Percentiles rank a stretch among this genome's conserved stretches.
These are phyloP conservation scores for Tethya wilhelma DNA, from an alignment of 37 sponge, comb jelly and placozoan species.

Conservation along the genomic window DNA sequence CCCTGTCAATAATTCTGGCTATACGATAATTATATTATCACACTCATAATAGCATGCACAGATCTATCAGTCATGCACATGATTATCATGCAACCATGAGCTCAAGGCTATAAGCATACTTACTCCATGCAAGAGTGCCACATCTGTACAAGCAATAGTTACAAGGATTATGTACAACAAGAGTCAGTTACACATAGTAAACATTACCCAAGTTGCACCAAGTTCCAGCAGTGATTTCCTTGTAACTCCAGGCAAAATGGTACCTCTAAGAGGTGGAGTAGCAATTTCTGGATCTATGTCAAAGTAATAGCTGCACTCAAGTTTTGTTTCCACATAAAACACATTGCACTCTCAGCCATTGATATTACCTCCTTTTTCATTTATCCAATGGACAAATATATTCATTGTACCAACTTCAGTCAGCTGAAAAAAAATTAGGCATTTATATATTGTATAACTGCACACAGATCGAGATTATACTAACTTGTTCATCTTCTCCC, in stretches of 20 bases:
- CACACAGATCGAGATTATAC: neutral
- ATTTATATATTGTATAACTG: neutral
- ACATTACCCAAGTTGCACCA: slow-evolving; percentile 83
- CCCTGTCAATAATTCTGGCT: neutral
- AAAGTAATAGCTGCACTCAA: too few species aligned
- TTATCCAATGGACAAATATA: slow-evolving; percentile 95
- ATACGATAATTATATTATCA: too few species aligned
- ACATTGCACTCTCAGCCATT: too few species aligned
- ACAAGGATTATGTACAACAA: neutral
- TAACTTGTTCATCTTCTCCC: slow-evolving; percentile 83
- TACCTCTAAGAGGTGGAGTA: slow-evolving; percentile 93
- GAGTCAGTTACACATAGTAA: neutral
- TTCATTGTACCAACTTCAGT: slow-evolving; percentile 99
- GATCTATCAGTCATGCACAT: too few species aligned
- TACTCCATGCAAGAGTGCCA: neutral
- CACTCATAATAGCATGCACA: too few species aligned
- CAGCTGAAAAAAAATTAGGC: slow-evolving; percentile 36
- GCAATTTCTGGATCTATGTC: slow-evolving; percentile 92
- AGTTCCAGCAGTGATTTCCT: slow-evolving; percentile 89
- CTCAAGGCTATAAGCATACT: too few species aligned
- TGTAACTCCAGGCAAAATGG: slow-evolving; percentile 97
- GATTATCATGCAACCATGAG: too few species aligned
- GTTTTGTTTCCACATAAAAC: too few species aligned
- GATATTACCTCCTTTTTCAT: slow-evolving; percentile 92
- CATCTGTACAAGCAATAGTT: neutral